These are phyloP conservation scores for Trichopoda pennipes DNA, from an alignment of 2,888 invertebrate species.

Conservation along the genomic window DNA sequence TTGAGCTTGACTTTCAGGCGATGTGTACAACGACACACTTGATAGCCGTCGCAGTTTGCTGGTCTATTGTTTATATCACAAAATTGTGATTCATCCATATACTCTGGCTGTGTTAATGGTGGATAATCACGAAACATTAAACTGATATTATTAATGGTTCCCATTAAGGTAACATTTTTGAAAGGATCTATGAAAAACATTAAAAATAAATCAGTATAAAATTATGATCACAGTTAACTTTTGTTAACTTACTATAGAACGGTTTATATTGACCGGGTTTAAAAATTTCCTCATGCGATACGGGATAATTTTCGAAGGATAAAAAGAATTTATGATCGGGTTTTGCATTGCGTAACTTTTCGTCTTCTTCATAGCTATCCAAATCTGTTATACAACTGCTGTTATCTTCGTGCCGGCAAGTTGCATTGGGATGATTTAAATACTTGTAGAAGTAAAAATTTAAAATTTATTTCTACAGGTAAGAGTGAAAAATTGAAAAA, in stretches of 20 bases:
- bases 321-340: conserved; percentile 74
- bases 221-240: neutral
- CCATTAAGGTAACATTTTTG: conserved; percentile 76
- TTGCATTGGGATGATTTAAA: conserved; percentile 73
- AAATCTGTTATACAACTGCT: conserved; percentile 72
- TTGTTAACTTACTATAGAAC: conserved; percentile 72
- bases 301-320: conserved; percentile 72
- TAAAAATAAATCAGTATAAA: neutral
- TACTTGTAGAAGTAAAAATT: too few species aligned
- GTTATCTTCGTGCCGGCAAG: conserved; percentile 64
- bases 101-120: conserved; percentile 85
- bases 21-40: conserved; percentile 74
- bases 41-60: conserved; percentile 65
- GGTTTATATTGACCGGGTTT: conserved; percentile 70
- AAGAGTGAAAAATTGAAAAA: too few species aligned
- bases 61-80: conserved; percentile 72
- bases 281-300: conserved; percentile 72
- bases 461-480: too few species aligned
- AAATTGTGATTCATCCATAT: conserved; percentile 75
- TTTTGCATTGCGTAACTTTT: conserved; percentile 61
- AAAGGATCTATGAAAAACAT: conserved; percentile 68
- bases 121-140: conserved; percentile 90
- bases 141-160: conserved; percentile 86
- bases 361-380: conserved; percentile 64
- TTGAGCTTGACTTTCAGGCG: conserved; percentile 72